Evolutionary conservation across 1,140 invertebrate genomes (phyloP).

Genomic region (Saccostrea cuccullata): DNA sequence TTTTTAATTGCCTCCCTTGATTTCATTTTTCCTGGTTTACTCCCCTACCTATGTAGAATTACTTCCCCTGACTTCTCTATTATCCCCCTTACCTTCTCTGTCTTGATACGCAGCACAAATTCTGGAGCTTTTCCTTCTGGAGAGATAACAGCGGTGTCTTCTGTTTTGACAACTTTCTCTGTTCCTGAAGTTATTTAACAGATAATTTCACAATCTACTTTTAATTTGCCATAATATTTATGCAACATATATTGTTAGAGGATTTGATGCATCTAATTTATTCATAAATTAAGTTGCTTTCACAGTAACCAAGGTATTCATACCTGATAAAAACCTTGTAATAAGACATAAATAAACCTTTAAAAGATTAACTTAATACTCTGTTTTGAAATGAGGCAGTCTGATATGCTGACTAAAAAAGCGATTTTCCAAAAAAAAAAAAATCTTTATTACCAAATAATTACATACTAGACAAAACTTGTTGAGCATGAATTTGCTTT

Average conservation of each 20-base stretch:
- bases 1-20: neutral
- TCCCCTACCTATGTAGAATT: too few species aligned
- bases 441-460: neutral
- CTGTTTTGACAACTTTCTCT: conserved; percentile 59
- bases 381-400: too few species aligned
- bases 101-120: conserved; percentile 71
- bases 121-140: conserved; percentile 70
- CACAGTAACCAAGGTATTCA: too few species aligned
- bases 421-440: neutral
- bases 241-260: too few species aligned
- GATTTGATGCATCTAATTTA: too few species aligned
- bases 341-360: too few species aligned
- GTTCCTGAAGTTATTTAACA: conserved; percentile 48
- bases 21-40: neutral
- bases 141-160: conserved; percentile 61
- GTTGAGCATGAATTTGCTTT: neutral
- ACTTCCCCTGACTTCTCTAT: neutral
- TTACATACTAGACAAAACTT: conserved; percentile 4
- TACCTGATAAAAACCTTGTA: too few species aligned
- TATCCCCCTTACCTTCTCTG: conserved; percentile 64
- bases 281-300: too few species aligned
- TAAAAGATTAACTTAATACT: too few species aligned
- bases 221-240: neutral
- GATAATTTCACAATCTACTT: neutral
- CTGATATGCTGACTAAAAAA: neutral